Percentiles rank a stretch among this genome's conserved stretches.
phyloP scores from a whole-genome alignment of 2,113 vertebrate species.

The Amphiprion ocellaris region DNA sequence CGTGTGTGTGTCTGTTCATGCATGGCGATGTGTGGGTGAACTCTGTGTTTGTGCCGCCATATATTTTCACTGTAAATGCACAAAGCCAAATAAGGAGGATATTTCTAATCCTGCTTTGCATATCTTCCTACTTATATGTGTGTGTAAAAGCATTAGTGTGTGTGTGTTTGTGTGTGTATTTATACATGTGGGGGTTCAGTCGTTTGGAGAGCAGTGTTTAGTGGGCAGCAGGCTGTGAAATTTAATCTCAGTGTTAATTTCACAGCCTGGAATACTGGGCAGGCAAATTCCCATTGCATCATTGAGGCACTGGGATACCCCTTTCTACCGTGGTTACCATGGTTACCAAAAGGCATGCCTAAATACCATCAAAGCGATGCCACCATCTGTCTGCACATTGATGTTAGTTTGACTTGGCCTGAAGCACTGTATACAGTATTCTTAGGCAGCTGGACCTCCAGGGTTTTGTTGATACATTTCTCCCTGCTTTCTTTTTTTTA shows the following conservation, averaged over 20 bases:
- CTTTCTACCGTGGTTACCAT: conserved; percentile 54
- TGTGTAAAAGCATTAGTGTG: conserved; percentile 9
- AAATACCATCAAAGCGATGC: conserved; percentile 61
- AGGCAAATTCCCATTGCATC: conserved; percentile 61
- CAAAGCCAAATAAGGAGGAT: conserved; percentile 40
- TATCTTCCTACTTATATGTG: conserved; percentile 38
- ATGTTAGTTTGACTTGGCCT: conserved; percentile 39
- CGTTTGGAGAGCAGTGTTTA: conserved; percentile 33
- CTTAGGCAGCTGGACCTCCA: not conserved
- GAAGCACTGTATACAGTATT: not conserved
- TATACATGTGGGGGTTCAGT: conserved; percentile 33
- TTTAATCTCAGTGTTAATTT: conserved; percentile 73
- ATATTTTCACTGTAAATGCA: not conserved
- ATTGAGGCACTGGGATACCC: conserved; percentile 38
- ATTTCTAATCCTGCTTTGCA: conserved; percentile 56
- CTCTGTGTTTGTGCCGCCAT: conserved; percentile 5
- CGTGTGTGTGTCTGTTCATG: conserved; percentile 14
- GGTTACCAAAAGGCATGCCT: conserved; percentile 55
- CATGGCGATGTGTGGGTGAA: conserved; percentile 32
- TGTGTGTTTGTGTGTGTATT: conserved; percentile 7
- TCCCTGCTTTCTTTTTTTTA: too few relatives aligned
- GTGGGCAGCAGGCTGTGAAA: conserved; percentile 67
- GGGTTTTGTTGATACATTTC: not conserved
- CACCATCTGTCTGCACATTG: conserved; percentile 47
- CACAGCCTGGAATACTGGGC: conserved; percentile 59